Evolutionary conservation across 23 tunicate genomes (phyloP), one percentile per base, ranked within the genome.

Genomic region (Pegea sp.): DNA sequence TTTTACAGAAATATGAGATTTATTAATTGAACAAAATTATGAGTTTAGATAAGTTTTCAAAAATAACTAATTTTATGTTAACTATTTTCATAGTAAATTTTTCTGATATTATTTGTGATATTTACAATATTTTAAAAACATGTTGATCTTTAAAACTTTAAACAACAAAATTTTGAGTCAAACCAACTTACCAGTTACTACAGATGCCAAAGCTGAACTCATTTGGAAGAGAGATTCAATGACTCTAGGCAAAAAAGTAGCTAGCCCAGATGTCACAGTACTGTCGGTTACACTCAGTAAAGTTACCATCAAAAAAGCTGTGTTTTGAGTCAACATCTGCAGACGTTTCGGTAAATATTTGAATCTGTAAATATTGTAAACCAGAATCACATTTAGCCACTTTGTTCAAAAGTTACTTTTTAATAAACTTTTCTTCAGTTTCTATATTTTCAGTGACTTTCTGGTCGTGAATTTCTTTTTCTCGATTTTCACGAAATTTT

Each of bases 171-270:
- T n/a, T n/a, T n/a, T n/a, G n/a, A n/a, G 46, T 11, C 46, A 38
- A 38, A 38, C 11, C 11, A 2, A 54, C 34, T 34, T 33, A 73
- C 81, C 81, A 5, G 64, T 16, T 33, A 38, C 28, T 16, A 73
- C 34, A 0, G 81, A 65, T 7, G 81, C 65, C 20, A 30, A 33
- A 21, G 93, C 60, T 5, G 93, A 52, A 1, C 79, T 57, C n/a
- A 80, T 26, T 24, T 56, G 56, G 48, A 80, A 80, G 52, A 80
- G 49, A 3, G 75, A 63, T 63, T 86, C 86, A 26, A 62, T 31
- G 34, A 75, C 43, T 48, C 74, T 74, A 13, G 86, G 86, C 5
- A 77, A 75, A 57, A 77, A 71, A 19, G 93, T 80, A 4, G 93
- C 69, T 1, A 80, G 27, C 18, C 79, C 79, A 20, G 70, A 52